phyloP scores from a whole-genome alignment of 2,888 invertebrate species.

The Patella caerulea region DNA sequence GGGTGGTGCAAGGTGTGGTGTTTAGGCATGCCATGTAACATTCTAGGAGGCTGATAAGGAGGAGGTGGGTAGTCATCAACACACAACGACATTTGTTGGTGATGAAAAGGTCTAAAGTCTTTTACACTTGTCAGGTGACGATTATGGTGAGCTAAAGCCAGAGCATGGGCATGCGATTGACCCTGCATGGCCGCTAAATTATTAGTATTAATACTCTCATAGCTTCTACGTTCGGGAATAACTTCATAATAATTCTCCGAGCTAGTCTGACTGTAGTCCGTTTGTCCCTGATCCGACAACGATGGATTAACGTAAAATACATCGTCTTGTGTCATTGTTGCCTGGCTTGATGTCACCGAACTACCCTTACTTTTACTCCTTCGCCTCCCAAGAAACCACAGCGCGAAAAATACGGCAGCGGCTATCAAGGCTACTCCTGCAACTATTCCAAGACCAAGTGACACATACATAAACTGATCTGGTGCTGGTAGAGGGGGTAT shows the following conservation, averaged over 20 bases:
- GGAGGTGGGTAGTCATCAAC: constrained; percentile 64
- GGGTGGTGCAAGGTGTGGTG: constrained; percentile 35
- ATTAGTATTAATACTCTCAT: constrained; percentile 63
- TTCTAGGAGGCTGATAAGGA: constrained; percentile 59
- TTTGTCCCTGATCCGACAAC: constrained; percentile 57
- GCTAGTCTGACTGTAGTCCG: constrained; percentile 61
- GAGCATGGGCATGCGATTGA: constrained; percentile 28
- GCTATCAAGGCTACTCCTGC: constrained; percentile 55
- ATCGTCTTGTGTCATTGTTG: constrained; percentile 64
- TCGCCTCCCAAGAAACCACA: constrained; percentile 54
- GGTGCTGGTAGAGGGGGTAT: constrained; percentile 42
- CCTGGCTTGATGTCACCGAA: constrained; percentile 63
- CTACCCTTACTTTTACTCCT: constrained; percentile 50
- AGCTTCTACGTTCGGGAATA: constrained; percentile 63
- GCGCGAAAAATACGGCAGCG: constrained; percentile 54
- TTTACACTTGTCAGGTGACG: constrained; percentile 26
- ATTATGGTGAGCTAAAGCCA: constrained; percentile 6
- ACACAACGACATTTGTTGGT: constrained; percentile 45
- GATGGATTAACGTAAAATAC: constrained; percentile 67
- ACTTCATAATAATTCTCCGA: constrained; percentile 67
- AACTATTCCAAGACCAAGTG: constrained; percentile 58
- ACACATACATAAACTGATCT: constrained; percentile 47
- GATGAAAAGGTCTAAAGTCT: constrained; percentile 27
- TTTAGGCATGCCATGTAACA: constrained; percentile 34
- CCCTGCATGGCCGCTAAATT: constrained; percentile 41